Evolutionary conservation across 1,140 invertebrate genomes (phyloP).

Genomic region (Apis laboriosa): DNA sequence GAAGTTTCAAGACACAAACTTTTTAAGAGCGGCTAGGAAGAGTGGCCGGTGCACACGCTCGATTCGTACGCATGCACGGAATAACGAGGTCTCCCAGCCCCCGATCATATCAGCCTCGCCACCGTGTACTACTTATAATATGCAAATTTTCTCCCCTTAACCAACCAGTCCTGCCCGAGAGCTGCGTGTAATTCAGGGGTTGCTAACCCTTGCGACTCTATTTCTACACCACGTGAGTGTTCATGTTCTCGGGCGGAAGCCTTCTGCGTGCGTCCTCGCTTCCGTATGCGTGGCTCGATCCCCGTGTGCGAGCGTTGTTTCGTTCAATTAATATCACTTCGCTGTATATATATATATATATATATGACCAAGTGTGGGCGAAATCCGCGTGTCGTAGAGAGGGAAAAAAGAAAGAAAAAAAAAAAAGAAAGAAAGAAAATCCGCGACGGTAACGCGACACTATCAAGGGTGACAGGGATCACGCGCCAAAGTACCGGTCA

Average conservation of each 20-base stretch:
- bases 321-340: conserved; percentile 70
- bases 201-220: conserved; percentile 72
- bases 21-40: conserved; percentile 51
- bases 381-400: not conserved
- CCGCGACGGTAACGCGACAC: too few species aligned
- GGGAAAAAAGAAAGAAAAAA: not conserved
- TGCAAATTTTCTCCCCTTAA: conserved; percentile 75
- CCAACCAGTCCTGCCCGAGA: conserved; percentile 54
- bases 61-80: conserved; percentile 74
- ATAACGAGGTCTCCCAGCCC: conserved; percentile 74
- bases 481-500: conserved; percentile 4
- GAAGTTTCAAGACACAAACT: conserved; percentile 49
- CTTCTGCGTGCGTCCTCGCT: conserved; percentile 21
- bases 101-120: conserved; percentile 77
- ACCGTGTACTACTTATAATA: conserved; percentile 81
- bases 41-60: conserved; percentile 66
- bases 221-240: conserved; percentile 57
- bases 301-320: conserved; percentile 41
- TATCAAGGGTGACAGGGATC: not conserved
- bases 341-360: not conserved
- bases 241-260: conserved; percentile 12
- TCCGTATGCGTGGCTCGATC: not conserved
- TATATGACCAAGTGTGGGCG: not conserved
- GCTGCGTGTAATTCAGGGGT: conserved; percentile 72
- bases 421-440: not conserved